Percentiles rank a stretch among this genome's conserved stretches.
Conservation (phyloP, 1,140 invertebrate species). For the Nixonia krombeini region DNA sequence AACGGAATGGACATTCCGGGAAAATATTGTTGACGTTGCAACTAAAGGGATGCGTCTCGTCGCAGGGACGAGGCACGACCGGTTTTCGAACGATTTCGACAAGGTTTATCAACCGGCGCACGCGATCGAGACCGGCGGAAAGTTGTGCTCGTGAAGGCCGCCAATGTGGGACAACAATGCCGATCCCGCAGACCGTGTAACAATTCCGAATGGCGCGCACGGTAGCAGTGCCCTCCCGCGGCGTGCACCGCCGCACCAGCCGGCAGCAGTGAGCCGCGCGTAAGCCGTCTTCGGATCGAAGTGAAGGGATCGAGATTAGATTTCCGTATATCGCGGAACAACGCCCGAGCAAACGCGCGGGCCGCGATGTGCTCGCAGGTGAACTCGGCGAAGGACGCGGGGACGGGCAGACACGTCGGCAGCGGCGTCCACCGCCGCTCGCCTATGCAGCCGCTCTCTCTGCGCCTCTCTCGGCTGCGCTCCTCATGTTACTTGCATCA, state of each 20-base stretch:
- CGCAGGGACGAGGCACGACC: too few species aligned
- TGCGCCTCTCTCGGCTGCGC: background rate
- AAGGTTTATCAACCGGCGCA: too few species aligned
- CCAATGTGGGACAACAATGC: background rate
- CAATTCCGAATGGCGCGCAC: background rate
- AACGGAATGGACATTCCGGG: too few species aligned
- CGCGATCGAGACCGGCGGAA: background rate
- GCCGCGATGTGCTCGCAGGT: constrained; percentile 26
- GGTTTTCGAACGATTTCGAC: too few species aligned
- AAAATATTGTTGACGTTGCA: too few species aligned
- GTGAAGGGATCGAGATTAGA: constrained; percentile 12
- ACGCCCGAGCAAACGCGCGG: constrained; percentile 5
- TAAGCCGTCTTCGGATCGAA: background rate
- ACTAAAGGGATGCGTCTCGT: too few species aligned
- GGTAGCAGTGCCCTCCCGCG: background rate
- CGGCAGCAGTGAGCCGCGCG: too few species aligned
- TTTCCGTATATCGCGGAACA: constrained; percentile 16
- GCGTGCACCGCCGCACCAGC: background rate
- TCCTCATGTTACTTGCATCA: constrained; percentile 23
- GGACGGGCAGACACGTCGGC: constrained; percentile 34
- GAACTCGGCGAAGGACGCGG: constrained; percentile 23
- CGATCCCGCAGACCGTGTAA: background rate
- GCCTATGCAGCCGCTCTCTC: too few species aligned
- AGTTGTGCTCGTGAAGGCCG: background rate
- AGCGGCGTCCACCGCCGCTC: too few species aligned